Evolutionary conservation across 2,797 vertebrate species (phyloP), one percentile per base, ranked within the genome.

Genomic region (Lithobates sylvaticus): DNA sequence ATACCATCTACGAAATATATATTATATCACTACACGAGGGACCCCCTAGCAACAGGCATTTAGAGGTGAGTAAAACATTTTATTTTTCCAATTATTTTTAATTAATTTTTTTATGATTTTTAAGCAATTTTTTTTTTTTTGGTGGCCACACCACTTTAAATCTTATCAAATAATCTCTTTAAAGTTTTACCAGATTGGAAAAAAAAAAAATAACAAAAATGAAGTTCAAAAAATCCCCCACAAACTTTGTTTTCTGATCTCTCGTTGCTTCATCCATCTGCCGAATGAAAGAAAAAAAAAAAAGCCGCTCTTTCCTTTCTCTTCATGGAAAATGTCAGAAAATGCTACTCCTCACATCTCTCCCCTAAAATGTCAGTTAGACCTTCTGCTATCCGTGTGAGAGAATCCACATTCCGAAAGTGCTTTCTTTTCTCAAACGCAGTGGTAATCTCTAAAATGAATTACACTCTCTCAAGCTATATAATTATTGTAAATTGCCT

Each of bases 401-500:
- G 23, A n/a, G 64, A 84, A 75, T 6, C 18, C 34, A 13, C 23
- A 73, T 58, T 74, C 34, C 77, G 36, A 87, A 87, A 84, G 81
- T 84, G 81, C 76, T 87, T 79, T 84, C 76, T 76, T 83, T 67
- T 79, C 42, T 79, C 65, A 79, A 87, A 76, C 86, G 58, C 86
- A 84, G 86, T 84, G 70, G 76, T 74, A 87, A 87, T 87, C 81
- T 83, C 65, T 80, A 84, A 75, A 87, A 87, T 61, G 70, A 87
- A 84, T 80, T 69, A 81, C 69, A 69, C 64, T 75, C 34, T 74
- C n/a, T 76, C 58, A 84, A 84, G 61, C 81, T 87, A 84, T 87
- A 84, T 84, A 84, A 84, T 87, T 87, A 84, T 87, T 79, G 81
- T 76, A 79, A 87, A 87, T 87, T 87, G 81, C 86, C 44, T 83